Percentiles rank a stretch among this genome's conserved stretches.
Conservation (phyloP, 2,113 vertebrate species). For the Zapus hudsonius region DNA sequence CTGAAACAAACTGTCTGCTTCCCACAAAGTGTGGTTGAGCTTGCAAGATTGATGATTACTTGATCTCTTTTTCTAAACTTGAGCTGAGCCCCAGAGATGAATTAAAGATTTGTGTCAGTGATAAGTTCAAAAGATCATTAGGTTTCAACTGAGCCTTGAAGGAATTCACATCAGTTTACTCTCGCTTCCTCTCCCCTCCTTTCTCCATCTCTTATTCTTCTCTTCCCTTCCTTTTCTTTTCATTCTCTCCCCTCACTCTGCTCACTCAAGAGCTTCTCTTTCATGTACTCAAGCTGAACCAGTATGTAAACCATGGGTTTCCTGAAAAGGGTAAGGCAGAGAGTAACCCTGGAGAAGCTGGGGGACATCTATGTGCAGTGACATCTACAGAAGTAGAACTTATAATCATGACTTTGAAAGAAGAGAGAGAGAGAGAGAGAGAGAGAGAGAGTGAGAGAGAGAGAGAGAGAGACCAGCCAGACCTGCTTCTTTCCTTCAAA, state of each 20-base stretch:
- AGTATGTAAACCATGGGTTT: not conserved
- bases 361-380: not conserved
- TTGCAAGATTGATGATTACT: constrained; percentile 71
- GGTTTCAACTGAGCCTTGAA: constrained; percentile 46
- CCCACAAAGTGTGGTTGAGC: constrained; percentile 66
- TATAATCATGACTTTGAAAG: not conserved
- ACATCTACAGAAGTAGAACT: not conserved
- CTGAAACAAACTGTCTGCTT: constrained; percentile 54
- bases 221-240: rapidly evolving
- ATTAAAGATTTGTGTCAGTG: constrained; percentile 66
- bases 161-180: not conserved
- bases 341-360: not conserved
- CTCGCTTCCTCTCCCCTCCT: not conserved
- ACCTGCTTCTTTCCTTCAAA: not conserved
- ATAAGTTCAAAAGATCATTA: constrained; percentile 54
- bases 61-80: constrained; percentile 38
- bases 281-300: not conserved
- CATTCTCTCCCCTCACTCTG: rapidly evolving
- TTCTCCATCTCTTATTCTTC: rapidly evolving
- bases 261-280: not conserved
- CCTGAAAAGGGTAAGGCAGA: not conserved
- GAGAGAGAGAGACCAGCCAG: not conserved
- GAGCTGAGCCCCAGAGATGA: not conserved
- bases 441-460: too few relatives aligned
- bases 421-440: not conserved